Percentiles rank a stretch among this genome's conserved stretches.
These are phyloP conservation scores for Ectropis grisescens DNA, from an alignment of 1,140 invertebrate species.

Conservation along the genomic window DNA sequence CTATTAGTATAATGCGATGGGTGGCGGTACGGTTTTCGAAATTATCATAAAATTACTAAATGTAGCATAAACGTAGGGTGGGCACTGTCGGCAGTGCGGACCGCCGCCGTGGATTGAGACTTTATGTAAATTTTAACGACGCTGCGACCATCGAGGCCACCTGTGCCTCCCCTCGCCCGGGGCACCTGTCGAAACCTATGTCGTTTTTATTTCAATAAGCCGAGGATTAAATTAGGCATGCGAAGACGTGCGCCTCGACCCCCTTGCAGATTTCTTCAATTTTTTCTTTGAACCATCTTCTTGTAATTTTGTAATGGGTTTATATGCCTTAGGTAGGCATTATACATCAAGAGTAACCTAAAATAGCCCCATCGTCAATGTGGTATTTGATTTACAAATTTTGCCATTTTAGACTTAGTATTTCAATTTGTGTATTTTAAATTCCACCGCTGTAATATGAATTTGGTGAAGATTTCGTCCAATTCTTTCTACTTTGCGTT, in stretches of 20 bases:
- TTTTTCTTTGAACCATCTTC: conserved; percentile 2
- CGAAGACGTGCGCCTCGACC: conserved; percentile 32
- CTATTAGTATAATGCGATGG: conserved; percentile 69
- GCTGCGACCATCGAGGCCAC: conserved; percentile 64
- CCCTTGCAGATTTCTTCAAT: conserved; percentile 26
- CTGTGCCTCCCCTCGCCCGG: conserved; percentile 38
- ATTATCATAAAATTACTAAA: conserved; percentile 71
- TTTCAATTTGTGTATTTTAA: no score
- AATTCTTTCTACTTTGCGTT: no score
- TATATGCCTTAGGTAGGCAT: no score
- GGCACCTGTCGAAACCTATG: conserved; percentile 66
- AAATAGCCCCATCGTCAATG: no score
- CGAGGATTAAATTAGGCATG: conserved; percentile 63
- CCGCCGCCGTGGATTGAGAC: conserved; percentile 63
- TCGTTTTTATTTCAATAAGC: conserved; percentile 69
- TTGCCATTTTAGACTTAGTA: no score
- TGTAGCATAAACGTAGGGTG: conserved; percentile 67
- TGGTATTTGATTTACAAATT: no score
- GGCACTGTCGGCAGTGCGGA: conserved; percentile 47
- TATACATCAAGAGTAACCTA: no score
- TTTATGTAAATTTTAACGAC: conserved; percentile 70
- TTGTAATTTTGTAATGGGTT: conserved; percentile 6
- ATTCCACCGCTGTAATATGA: no score
- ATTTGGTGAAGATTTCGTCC: no score
- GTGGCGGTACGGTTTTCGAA: conserved; percentile 62